These are phyloP conservation scores for Parelbella ahira DNA, from an alignment of 2,888 invertebrate species.

Conservation along the genomic window DNA sequence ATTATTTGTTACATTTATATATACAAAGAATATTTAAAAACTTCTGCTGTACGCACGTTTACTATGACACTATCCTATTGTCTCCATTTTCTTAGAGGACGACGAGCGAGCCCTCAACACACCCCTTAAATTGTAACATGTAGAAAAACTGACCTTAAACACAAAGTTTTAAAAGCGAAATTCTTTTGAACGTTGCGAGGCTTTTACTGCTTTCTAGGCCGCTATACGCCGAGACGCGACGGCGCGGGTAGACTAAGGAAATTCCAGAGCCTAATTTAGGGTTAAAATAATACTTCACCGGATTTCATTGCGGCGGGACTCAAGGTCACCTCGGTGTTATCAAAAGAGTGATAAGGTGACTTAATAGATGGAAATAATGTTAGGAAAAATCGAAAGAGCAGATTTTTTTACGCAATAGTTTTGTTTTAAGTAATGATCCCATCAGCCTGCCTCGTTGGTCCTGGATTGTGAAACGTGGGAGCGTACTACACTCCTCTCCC, in stretches of 20 bases:
- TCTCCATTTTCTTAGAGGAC: conserved; percentile 75
- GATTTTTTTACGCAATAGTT: no score
- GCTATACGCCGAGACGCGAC: conserved; percentile 64
- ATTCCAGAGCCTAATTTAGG: conserved; percentile 61
- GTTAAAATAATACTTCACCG: conserved; percentile 63
- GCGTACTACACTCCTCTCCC: no score
- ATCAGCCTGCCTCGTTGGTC: no score
- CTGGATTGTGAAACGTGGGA: no score
- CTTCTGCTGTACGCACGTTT: conserved; percentile 41
- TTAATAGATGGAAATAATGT: background rate
- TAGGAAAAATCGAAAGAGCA: no score
- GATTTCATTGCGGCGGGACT: conserved; percentile 39
- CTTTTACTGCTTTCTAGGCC: no score
- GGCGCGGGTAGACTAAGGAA: conserved; percentile 58
- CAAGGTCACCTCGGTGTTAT: conserved; percentile 54
- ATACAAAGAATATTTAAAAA: no score
- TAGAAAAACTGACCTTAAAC: no score
- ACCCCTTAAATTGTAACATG: no score
- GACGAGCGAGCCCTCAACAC: conserved; percentile 64
- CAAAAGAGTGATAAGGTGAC: conserved; percentile 6
- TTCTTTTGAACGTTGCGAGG: conserved; percentile 29
- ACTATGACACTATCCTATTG: conserved; percentile 70
- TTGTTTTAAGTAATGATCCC: no score
- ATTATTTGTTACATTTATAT: no score
- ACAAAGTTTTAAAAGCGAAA: no score